phyloP scores from a whole-genome alignment of 2,797 vertebrate genomes.

The Gallinago stenura region DNA sequence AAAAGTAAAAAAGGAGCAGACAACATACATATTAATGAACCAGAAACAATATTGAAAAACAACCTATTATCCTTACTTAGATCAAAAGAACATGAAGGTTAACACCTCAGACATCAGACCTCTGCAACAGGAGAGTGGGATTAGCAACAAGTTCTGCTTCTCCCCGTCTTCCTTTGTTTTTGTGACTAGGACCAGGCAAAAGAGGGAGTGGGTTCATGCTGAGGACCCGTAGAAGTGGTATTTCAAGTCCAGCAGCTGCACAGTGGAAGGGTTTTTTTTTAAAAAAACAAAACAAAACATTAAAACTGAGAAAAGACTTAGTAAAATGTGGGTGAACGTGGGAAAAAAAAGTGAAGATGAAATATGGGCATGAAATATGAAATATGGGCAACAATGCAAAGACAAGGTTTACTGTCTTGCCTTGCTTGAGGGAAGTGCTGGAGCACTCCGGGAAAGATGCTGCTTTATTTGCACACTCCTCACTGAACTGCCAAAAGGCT shows the following conservation, averaged over 20 bases:
- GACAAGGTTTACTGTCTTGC: neutral
- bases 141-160: slow-evolving; percentile 14
- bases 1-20: slow-evolving; percentile 38
- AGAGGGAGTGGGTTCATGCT: neutral
- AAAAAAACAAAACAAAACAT: neutral
- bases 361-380: neutral
- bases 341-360: neutral
- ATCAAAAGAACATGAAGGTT: slow-evolving; percentile 74
- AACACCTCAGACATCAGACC: slow-evolving; percentile 69
- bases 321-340: neutral
- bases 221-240: neutral
- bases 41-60: slow-evolving; percentile 73
- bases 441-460: neutral
- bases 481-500: neutral
- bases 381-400: neutral
- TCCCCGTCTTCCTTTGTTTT: neutral
- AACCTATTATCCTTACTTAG: slow-evolving; percentile 69
- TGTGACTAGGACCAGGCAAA: neutral
- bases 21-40: slow-evolving; percentile 76
- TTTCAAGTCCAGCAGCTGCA: neutral
- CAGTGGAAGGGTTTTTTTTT: neutral
- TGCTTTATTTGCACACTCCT: neutral
- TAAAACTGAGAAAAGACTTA: neutral
- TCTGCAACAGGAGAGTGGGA: neutral
- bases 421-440: neutral